Evolutionary conservation across 2,888 invertebrate genomes (phyloP), one percentile per base, ranked within the genome.

Genomic region (Quadriops clusia): DNA sequence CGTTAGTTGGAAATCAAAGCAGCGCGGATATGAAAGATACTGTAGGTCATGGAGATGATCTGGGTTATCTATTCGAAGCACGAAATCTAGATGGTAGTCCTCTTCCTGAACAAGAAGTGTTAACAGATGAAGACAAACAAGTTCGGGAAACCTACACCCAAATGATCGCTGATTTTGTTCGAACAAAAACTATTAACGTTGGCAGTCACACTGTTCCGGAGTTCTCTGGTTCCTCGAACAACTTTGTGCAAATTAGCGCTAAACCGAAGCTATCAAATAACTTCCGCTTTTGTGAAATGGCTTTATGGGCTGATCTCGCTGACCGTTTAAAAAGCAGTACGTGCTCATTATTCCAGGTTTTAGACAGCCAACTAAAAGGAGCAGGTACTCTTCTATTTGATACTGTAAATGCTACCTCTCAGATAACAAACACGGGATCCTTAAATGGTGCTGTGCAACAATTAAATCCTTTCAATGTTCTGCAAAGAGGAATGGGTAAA

Each of bases 21-120:
- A 9, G 16, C 8, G 32, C 43, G 30, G 42, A 49, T 51, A 45
- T 36, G 41, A 22, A 48, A 14, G 43, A 60, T 53, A 50, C 67
- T 53, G 68, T 73, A 1, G 64, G 71, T 1, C 81, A 82, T 46
- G 81, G 81, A 1, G 81, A 82, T 45, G 82, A 82, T 45, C 53
- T 82, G 14, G 71, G 73, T 1, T 81, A 77, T 46, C 60, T 82
- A 45, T 82, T 82, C 46, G 77, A 80, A 48, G 68, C 72, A 0
- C 60, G 72, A 22, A 70, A 76, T 37, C 52, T 70, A 1, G 65
- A 70, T 25, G 78, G 78, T 0, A 66, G 65, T 10, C 61, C 72
- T 0, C 36, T 74, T 12, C 58, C 45, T 10, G 60, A 56, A 1
- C 42, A 53, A 0, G 53, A 54, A 8, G 45, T 60, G 3, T 38